Evolutionary conservation across 2,113 vertebrate species (phyloP), one percentile per base, ranked within the genome.

Genomic region (Datnioides undecimradiatus): DNA sequence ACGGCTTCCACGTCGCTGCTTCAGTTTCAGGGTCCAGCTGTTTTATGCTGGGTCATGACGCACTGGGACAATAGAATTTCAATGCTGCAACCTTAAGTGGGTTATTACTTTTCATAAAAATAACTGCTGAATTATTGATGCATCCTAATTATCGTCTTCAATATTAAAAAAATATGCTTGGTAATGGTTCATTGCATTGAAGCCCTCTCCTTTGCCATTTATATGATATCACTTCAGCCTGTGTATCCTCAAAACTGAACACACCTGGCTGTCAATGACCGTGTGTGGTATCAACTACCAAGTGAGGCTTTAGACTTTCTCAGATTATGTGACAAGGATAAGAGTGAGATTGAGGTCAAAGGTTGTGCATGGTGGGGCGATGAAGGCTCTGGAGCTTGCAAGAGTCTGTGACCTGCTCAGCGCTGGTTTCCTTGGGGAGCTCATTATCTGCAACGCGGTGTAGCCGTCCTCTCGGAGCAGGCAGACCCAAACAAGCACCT

Each of bases 361-460:
- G 84, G 88, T 85, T 70, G 68, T 8, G 62, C 31, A 40, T 54
- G 76, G 49, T 36, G 74, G 49, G 62, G 68, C 73, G 75, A 48
- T 31, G 25, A 65, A 79, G 46, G 83, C 66, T 79, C 71, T 57
- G 65, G 54, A 54, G 63, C 45, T 51, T 31, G 68, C 62, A 80
- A 27, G 64, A 57, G 71, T 73, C 71, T 48, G 67, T 80, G 85
- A 74, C 84, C 80, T 62, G 73, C 63, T 79, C 67, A 34, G 34
- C 0, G 3, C 25, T 4, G 5, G 41, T 71, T 69, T 93, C 90
- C 88, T 76, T 27, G 0, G 82, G 90, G 91, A 91, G 33, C 92
- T 93, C 84, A 93, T 94, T 94, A 93, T 57, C 82, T 31, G 25
- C 60, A 36, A 17, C 27, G 40, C 64, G 43, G 67, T 74, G 67